A percentile compares a stretch with the other conserved stretches of the same genome.
Evolutionary conservation across 2,797 vertebrate genomes (phyloP).

Genomic region (Pelodytes ibericus): DNA sequence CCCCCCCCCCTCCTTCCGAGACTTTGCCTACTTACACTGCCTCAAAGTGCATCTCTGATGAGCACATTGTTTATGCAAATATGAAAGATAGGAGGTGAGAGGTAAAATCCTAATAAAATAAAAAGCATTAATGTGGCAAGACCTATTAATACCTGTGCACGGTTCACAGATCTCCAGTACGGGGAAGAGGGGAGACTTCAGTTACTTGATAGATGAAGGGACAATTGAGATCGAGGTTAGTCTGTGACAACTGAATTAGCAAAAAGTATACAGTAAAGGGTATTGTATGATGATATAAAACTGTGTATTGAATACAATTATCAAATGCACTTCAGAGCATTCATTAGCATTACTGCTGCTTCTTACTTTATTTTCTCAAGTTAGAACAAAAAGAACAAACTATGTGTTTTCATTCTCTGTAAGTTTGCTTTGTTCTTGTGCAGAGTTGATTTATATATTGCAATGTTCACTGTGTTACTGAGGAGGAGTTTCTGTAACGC

Average conservation of each 20-base stretch:
- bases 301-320: no score
- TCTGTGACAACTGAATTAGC: constrained; percentile 10
- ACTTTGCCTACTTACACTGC: not conserved
- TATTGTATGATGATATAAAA: no score
- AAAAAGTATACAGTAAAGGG: no score
- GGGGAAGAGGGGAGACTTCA: not conserved
- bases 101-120: constrained; percentile 13
- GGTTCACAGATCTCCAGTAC: not conserved
- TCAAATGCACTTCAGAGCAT: no score
- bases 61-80: constrained; percentile 39
- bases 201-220: not conserved
- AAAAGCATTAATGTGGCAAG: constrained; percentile 29
- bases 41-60: not conserved
- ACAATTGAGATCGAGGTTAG: constrained; percentile 12
- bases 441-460: no score
- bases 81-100: constrained; percentile 23
- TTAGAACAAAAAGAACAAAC: no score
- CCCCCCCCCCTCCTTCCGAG: constrained; percentile 1
- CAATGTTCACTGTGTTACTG: no score
- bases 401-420: no score
- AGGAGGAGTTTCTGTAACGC: no score
- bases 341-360: no score
- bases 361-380: no score
- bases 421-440: no score
- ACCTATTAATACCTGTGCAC: constrained; percentile 15